Evolutionary conservation across 2,113 vertebrate species (phyloP).

Genomic region (Enhydra lutris): DNA sequence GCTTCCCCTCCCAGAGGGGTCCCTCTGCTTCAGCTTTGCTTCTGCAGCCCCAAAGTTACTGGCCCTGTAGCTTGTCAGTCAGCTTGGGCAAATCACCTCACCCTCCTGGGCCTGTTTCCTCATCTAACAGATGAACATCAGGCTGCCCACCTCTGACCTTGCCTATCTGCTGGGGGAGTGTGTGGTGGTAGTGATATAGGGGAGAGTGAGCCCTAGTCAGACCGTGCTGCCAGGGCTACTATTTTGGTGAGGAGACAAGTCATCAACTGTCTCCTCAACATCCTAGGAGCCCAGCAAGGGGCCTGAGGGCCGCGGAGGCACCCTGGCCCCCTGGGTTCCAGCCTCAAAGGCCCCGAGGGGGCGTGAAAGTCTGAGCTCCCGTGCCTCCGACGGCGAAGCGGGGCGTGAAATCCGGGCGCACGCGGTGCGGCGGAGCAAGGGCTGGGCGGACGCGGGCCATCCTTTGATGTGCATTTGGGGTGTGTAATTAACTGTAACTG

Average conservation of each 20-base stretch:
- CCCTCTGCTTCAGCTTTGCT: not conserved
- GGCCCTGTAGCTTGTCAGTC: too few species aligned
- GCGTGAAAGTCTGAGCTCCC: not conserved
- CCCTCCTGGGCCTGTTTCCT: not conserved
- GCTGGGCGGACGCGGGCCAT: not conserved
- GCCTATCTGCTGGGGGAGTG: not conserved
- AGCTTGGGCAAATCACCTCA: not conserved
- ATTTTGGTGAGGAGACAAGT: slow-evolving; percentile 40
- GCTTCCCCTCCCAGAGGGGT: not conserved
- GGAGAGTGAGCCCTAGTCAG: not conserved
- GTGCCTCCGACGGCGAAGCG: not conserved
- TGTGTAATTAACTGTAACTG: slow-evolving; percentile 79
- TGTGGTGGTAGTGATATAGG: not conserved
- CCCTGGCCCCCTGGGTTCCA: not conserved
- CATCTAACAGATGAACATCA: not conserved
- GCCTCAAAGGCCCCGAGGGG: not conserved
- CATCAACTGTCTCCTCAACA: rapidly evolving
- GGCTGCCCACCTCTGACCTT: not conserved
- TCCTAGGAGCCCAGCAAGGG: not conserved
- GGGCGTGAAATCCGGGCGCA: slow-evolving; percentile 50
- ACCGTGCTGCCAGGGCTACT: not conserved
- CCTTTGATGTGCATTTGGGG: slow-evolving; percentile 68
- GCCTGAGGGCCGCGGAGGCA: not conserved
- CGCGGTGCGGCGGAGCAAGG: not conserved
- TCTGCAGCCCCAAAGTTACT: not conserved